Conservation (phyloP, 2,797 vertebrate species). For the Oceanodroma leucorhoa region DNA sequence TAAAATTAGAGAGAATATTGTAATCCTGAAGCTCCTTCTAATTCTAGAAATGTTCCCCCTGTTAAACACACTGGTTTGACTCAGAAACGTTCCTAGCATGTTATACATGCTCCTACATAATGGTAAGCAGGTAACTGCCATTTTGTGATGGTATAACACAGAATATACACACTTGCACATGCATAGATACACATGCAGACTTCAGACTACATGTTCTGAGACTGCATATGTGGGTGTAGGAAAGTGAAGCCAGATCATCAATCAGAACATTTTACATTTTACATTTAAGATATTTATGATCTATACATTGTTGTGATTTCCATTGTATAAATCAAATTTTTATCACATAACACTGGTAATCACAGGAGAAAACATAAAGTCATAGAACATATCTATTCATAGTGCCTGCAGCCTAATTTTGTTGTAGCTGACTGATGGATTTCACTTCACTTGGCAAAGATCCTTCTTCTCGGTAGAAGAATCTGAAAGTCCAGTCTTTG, state of each 20-base stretch:
- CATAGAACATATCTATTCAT: neutral
- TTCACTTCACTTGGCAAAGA: neutral
- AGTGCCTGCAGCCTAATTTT: neutral
- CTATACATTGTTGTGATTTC: neutral
- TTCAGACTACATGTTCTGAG: neutral
- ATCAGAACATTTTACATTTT: neutral
- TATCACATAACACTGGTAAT: neutral
- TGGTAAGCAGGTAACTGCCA: neutral
- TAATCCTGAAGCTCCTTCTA: neutral
- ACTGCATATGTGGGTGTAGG: neutral
- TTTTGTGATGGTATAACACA: neutral
- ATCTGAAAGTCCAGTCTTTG: neutral
- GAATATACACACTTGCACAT: neutral
- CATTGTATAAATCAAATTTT: constrained; percentile 23
- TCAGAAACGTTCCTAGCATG: neutral
- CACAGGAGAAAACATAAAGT: neutral
- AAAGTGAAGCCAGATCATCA: neutral
- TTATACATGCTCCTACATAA: neutral
- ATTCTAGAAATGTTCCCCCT: neutral
- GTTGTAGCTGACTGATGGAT: neutral
- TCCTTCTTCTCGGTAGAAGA: neutral
- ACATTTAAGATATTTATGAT: neutral
- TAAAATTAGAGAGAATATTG: neutral
- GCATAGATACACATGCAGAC: neutral
- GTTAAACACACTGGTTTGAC: neutral